Evolutionary conservation across 2,888 invertebrate species (phyloP).

Genomic region (Sarcophaga carnaria): DNA sequence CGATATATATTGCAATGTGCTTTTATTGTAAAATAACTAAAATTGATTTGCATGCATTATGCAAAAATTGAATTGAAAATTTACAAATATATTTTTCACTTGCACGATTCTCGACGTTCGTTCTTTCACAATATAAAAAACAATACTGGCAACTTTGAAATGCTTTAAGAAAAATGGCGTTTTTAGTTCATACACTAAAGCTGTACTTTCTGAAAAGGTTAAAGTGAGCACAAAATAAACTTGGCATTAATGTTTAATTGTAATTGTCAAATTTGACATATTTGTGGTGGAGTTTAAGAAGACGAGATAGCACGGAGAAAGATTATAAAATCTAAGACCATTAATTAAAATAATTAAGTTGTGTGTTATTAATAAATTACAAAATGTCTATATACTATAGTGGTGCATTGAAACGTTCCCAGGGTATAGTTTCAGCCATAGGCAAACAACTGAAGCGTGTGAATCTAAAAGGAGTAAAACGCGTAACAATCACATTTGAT

Average conservation of each 20-base stretch:
- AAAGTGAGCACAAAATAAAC: neutral
- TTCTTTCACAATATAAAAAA: slow-evolving; percentile 69
- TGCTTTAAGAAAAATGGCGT: slow-evolving; percentile 55
- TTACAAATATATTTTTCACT: slow-evolving; percentile 73
- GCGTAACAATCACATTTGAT: slow-evolving; percentile 91
- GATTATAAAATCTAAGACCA: slow-evolving; percentile 39
- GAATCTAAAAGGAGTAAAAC: slow-evolving; percentile 90
- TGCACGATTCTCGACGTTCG: slow-evolving; percentile 76
- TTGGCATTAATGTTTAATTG: slow-evolving; percentile 39
- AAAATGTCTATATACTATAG: slow-evolving; percentile 89
- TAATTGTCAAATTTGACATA: slow-evolving; percentile 38
- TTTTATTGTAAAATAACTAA: slow-evolving; percentile 56
- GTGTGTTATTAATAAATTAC: slow-evolving; percentile 13
- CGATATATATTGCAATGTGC: slow-evolving; percentile 26
- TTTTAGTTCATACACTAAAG: slow-evolving; percentile 27
- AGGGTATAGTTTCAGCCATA: slow-evolving; percentile 88
- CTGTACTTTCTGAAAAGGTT: slow-evolving; percentile 6
- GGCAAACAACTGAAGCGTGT: slow-evolving; percentile 87
- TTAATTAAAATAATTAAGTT: slow-evolving; percentile 21
- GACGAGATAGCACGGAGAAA: neutral
- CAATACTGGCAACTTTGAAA: slow-evolving; percentile 67
- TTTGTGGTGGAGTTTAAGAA: neutral
- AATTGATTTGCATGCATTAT: slow-evolving; percentile 77
- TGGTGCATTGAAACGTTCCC: slow-evolving; percentile 86
- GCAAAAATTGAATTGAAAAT: slow-evolving; percentile 76